phyloP scores from a whole-genome alignment of 2,888 invertebrate species.

The Thysanoteuthis rhombus region DNA sequence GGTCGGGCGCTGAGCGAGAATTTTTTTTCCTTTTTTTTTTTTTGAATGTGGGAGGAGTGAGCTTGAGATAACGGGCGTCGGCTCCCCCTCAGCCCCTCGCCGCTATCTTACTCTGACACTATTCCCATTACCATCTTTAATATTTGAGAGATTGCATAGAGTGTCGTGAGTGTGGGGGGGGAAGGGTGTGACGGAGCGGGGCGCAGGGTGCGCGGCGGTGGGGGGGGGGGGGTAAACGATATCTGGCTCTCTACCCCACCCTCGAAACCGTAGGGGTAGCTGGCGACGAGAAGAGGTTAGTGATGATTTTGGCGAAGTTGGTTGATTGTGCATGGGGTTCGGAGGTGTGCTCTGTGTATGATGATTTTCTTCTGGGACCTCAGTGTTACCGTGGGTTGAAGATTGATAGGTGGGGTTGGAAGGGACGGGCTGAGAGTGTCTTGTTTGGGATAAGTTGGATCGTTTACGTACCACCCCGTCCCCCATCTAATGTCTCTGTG shows the following conservation, averaged over 20 bases:
- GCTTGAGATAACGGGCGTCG: not conserved
- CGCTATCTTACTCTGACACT: not conserved
- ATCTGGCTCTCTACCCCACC: not conserved
- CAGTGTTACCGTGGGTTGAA: not conserved
- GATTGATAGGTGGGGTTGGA: not conserved
- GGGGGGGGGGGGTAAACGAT: not conserved
- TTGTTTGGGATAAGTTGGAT: not conserved
- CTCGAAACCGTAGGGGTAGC: not conserved
- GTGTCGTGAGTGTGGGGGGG: too few species aligned
- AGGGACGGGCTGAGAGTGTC: not conserved
- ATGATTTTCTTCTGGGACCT: conserved; percentile 12
- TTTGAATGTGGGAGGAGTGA: not conserved
- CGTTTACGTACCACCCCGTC: not conserved
- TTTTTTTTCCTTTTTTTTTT: too few species aligned
- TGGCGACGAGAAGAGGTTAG: not conserved
- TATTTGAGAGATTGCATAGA: not conserved
- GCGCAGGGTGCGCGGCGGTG: not conserved
- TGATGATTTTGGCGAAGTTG: not conserved
- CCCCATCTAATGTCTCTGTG: too few species aligned
- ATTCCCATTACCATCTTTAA: not conserved
- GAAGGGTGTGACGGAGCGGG: too few species aligned
- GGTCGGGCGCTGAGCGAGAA: too few species aligned
- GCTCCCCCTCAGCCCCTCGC: not conserved
- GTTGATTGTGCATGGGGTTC: not conserved
- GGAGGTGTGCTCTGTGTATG: not conserved